Evolutionary conservation across 2,797 vertebrate genomes (phyloP), one percentile per base, ranked within the genome.

Genomic region (Natrix natrix): DNA sequence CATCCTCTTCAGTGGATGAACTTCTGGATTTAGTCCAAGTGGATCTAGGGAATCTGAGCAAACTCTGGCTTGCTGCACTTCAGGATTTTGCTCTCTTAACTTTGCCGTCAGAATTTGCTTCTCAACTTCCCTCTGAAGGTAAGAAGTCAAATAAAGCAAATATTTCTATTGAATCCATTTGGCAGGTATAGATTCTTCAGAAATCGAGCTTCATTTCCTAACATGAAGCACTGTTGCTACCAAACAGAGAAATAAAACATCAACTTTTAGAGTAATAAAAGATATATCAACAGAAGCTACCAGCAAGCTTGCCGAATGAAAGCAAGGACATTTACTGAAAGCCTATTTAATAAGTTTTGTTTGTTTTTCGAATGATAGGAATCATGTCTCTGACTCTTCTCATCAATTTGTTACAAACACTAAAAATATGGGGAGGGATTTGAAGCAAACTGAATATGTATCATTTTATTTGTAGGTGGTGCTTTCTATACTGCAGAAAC

Each of bases 401-500:
- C 12, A 20, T 28, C 16, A 8, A 52, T 69, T 83, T 52, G 32
- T 28, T 56, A 5, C n/a, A 37, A 88, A 69, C 43, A 91, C 17
- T 56, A 63, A 78, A 26, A 20, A 55, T 52, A 61, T 32, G 43
- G 43, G 28, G 55, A 89, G 12, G 5, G 43, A 8, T 90, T 74
- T 93, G 54, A 83, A 56, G 55, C n/a, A 87, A 24, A 12, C 4
- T 93, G 66, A 92, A 95, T 93, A 87, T 90, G 87, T 83, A 90
- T 89, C 92, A 59, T 0, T 93, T 92, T 95, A 89, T 88, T 93
- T 95, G 8, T 93, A 99, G 99, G 99, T 69, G 99, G 99, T 52
- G 96, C 98, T 1, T 99, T 99, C 97, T 99, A 99, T 96, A 98
- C 98, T 16, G 98, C 98, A 37, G 99, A 99, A 96, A 99, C 98